Evolutionary conservation across 1,140 invertebrate species (phyloP).

Genomic region (Wiebesia pumilae): DNA sequence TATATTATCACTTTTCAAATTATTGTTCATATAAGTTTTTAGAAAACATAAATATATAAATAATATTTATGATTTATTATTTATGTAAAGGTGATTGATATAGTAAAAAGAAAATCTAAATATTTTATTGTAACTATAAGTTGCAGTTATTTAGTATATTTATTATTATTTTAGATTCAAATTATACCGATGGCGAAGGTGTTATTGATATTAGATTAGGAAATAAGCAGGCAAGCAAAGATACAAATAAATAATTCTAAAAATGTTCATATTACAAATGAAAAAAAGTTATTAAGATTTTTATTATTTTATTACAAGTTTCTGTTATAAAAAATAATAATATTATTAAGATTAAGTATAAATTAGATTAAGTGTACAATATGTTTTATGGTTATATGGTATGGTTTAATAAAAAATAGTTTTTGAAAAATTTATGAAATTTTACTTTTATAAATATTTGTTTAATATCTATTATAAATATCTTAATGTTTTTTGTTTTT

Average conservation of each 20-base stretch:
- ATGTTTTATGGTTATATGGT: too few relatives aligned
- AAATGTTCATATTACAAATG: not conserved
- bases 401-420: too few relatives aligned
- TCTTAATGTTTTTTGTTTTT: too few relatives aligned
- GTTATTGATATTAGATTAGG: constrained; percentile 22
- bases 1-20: not conserved
- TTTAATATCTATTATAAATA: too few relatives aligned
- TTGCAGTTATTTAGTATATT: not conserved
- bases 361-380: too few relatives aligned
- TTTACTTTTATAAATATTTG: too few relatives aligned
- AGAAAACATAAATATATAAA: not conserved
- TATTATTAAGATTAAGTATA: too few relatives aligned
- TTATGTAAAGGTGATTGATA: too few relatives aligned
- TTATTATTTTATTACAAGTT: too few relatives aligned
- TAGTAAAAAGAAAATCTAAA: not conserved
- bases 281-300: not conserved
- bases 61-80: too few relatives aligned
- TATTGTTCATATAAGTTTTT: not conserved
- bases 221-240: not conserved
- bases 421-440: too few relatives aligned
- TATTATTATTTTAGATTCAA: constrained; percentile 16
- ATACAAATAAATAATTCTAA: not conserved
- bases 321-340: too few relatives aligned
- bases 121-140: not conserved
- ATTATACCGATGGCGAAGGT: constrained; percentile 49